Percentiles rank a stretch among this genome's conserved stretches.
Conservation (phyloP, 2,797 vertebrate genomes). For the Myotis myotis region DNA sequence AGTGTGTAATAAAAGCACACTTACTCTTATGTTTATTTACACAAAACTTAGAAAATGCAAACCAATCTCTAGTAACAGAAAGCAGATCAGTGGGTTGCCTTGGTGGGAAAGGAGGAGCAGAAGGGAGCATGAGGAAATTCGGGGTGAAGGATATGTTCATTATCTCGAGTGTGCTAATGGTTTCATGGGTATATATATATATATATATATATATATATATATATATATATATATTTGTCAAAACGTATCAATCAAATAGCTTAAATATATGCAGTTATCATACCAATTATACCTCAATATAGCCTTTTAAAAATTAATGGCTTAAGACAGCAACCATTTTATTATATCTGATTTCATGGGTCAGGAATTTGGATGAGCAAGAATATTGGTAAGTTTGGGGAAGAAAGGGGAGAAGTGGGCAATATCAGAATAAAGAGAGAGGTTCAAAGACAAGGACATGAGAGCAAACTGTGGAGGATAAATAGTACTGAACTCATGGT, state of each 20-base stretch:
- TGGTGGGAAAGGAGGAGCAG: not conserved
- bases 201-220: too few species aligned
- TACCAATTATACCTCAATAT: not conserved
- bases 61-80: not conserved
- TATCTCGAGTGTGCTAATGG: not conserved
- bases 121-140: not conserved
- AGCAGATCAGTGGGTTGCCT: not conserved
- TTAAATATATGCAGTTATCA: not conserved
- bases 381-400: not conserved
- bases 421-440: not conserved
- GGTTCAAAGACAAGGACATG: not conserved
- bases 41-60: not conserved
- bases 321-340: not conserved
- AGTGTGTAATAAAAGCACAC: not conserved
- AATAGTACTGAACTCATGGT: not conserved
- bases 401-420: not conserved
- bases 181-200: too few species aligned
- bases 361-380: not conserved
- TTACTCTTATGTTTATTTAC: not conserved
- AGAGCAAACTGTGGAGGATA: not conserved
- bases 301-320: not conserved
- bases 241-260: not conserved
- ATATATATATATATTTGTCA: not conserved
- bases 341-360: not conserved
- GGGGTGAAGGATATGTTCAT: not conserved